Base-by-base conservation (phyloP, 2,113 vertebrate species). In the Meleagris gallopavo region DNA sequence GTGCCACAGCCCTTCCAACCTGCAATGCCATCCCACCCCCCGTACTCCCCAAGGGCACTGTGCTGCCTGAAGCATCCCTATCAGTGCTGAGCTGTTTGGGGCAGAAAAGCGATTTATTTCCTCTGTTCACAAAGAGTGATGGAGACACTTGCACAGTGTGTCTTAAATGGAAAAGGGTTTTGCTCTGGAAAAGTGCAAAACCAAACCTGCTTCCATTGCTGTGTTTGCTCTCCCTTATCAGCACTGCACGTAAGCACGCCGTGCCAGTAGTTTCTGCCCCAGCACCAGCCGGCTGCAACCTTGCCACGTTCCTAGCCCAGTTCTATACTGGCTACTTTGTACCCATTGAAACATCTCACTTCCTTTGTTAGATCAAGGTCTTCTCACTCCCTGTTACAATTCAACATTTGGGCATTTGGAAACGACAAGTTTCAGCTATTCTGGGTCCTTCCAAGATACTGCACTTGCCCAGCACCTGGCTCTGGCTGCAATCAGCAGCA, bases 191-290 rank as follows among this genome's bases (percentile, higher is more conserved):
- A 92, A 91, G 80, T 6, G 60, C 38, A 55, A 77, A 90, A 70
- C 18, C 27, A 29, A 38, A 73, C 60, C 71, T 27, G 24, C n/a
- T 83, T 74, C 83, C n/a, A 14, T 77, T 84, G 74, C 69, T 17
- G 43, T 17, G 48, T 6, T 62, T 69, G 19, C 8, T 62, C 64
- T 77, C 72, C 55, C 55, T 74, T 77, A 64, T 75, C 50, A 9
- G 8, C 20, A 2, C 22, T 2, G 16, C 41, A 24, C n/a, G 10
- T 6, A 0, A 0, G 40, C 52, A 43, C 0, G 0, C 54, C 52
- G 25, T 19, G 45, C 64, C 72, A 45, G 66, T 36, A 29, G 64
- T 54, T 89, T 74, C 2, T 0, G 0, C 72, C 61, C 76, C 75
- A 50, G 70, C 72, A 3, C 24, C 41, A 14, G 75, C 8, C 74